Evolutionary conservation across 1,140 invertebrate genomes (phyloP).

Genomic region (Neodiprion fabricii): DNA sequence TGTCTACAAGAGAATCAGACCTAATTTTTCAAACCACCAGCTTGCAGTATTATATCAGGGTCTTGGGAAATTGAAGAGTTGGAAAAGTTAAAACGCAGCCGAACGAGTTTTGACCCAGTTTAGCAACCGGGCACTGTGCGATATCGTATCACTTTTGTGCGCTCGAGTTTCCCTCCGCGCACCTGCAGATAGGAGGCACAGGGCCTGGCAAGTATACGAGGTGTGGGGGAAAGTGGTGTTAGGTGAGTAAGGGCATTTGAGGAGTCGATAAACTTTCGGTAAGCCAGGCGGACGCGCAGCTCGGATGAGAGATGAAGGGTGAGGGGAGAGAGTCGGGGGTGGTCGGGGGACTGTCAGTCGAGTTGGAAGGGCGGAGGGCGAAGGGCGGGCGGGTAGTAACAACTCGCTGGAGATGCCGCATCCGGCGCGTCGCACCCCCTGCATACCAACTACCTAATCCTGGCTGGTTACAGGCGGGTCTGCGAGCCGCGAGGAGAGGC

Average conservation of each 20-base stretch:
- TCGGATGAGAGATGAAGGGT: conserved; percentile 12
- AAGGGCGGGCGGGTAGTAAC: conserved; percentile 36
- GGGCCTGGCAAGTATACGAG: background rate
- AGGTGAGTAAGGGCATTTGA: background rate
- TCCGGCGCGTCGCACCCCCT: conserved; percentile 48
- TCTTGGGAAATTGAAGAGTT: too few relatives aligned
- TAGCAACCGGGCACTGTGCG: too few relatives aligned
- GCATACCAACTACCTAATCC: conserved; percentile 56
- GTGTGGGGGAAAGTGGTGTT: background rate
- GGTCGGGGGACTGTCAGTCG: background rate
- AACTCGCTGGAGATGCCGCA: conserved; percentile 56
- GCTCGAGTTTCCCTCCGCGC: too few relatives aligned
- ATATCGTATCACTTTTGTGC: too few relatives aligned
- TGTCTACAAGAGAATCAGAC: too few relatives aligned
- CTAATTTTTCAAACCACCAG: too few relatives aligned
- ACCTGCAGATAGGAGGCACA: too few relatives aligned
- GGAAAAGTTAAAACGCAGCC: too few relatives aligned
- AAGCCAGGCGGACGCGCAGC: conserved; percentile 4
- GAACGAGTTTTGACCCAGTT: too few relatives aligned
- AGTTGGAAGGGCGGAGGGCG: background rate
- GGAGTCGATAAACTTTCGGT: background rate
- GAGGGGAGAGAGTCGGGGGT: conserved; percentile 24
- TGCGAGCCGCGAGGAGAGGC: conserved; percentile 8
- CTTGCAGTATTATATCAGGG: too few relatives aligned
- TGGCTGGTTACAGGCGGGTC: conserved; percentile 38